These are phyloP conservation scores for Epirrhoe tristata DNA, from an alignment of 2,888 invertebrate genomes.

Conservation along the genomic window DNA sequence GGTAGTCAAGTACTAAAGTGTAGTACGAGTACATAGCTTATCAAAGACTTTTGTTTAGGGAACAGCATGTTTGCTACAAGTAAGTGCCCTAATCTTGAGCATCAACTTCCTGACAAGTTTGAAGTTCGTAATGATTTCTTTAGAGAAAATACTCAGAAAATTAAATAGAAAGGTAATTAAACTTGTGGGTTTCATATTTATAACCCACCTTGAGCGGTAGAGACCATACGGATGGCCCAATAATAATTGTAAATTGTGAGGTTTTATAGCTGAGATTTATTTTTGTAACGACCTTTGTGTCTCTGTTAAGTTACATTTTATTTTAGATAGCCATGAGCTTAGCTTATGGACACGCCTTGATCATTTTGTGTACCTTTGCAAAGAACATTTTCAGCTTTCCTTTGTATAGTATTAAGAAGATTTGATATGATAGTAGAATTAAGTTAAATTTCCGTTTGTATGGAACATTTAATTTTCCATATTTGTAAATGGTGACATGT, in stretches of 20 bases:
- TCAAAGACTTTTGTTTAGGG: not conserved
- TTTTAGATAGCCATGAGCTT: not conserved
- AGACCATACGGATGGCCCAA: not conserved
- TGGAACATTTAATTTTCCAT: slow-evolving; percentile 70
- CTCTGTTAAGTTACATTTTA: not conserved
- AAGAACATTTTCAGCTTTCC: slow-evolving; percentile 45
- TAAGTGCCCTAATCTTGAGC: not conserved
- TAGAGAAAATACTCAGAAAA: not conserved
- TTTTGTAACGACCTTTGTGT: too few species aligned
- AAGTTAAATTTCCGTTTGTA: slow-evolving; percentile 75
- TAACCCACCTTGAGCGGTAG: not conserved
- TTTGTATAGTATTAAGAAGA: slow-evolving; percentile 73
- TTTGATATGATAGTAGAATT: slow-evolving; percentile 80
- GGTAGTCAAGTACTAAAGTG: slow-evolving; percentile 2
- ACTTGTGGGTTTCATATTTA: not conserved
- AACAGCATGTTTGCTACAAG: not conserved
- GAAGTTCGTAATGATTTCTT: not conserved
- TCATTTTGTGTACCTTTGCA: slow-evolving; percentile 19
- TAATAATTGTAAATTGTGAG: not conserved
- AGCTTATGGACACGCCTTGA: not conserved
- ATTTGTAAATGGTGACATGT: slow-evolving; percentile 57
- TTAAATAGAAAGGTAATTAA: not conserved
- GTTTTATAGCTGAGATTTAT: not conserved
- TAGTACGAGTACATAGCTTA: not conserved
- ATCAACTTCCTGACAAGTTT: not conserved